A percentile compares a stretch with the other conserved stretches of the same genome.
Conservation (phyloP, 2,797 vertebrate species). For the Sebastolobus altivelis region DNA sequence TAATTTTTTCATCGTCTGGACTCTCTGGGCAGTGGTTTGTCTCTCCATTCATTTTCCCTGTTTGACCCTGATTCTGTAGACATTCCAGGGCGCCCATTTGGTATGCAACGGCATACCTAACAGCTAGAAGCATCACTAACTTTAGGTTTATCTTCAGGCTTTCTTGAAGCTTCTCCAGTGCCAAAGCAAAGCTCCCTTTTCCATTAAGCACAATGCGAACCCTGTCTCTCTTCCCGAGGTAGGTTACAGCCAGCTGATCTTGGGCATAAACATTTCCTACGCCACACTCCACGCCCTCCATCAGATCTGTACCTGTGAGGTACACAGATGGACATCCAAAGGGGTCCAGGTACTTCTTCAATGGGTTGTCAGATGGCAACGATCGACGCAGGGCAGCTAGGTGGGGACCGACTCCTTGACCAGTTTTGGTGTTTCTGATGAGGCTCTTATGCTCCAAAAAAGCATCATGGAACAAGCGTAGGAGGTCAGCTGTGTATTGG, state of each 20-base stretch:
- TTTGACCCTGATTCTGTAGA: constrained; percentile 70
- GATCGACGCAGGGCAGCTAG: constrained; percentile 79
- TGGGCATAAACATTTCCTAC: constrained; percentile 87
- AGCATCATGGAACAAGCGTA: constrained; percentile 82
- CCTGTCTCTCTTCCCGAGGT: constrained; percentile 83
- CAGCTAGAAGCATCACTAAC: constrained; percentile 81
- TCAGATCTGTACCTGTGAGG: constrained; percentile 84
- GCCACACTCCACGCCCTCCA: constrained; percentile 85
- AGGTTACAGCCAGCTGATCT: constrained; percentile 86
- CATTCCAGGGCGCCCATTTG: constrained; percentile 86
- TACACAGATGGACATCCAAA: constrained; percentile 88
- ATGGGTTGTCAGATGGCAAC: constrained; percentile 79
- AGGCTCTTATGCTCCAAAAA: constrained; percentile 85
- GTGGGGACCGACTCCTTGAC: constrained; percentile 85
- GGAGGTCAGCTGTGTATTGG: constrained; percentile 70
- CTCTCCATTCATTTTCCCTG: constrained; percentile 59
- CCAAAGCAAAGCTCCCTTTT: constrained; percentile 82
- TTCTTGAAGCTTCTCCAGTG: constrained; percentile 77
- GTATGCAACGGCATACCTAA: constrained; percentile 82
- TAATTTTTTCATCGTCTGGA: constrained; percentile 22
- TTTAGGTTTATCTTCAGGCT: constrained; percentile 79
- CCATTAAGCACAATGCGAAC: constrained; percentile 84
- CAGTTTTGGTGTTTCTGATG: constrained; percentile 85
- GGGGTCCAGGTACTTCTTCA: constrained; percentile 82
- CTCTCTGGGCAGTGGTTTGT: constrained; percentile 19